Percentiles rank a stretch among this genome's conserved stretches.
These are phyloP conservation scores for Argopecten irradians DNA, from an alignment of 1,140 invertebrate species.

Conservation along the genomic window DNA sequence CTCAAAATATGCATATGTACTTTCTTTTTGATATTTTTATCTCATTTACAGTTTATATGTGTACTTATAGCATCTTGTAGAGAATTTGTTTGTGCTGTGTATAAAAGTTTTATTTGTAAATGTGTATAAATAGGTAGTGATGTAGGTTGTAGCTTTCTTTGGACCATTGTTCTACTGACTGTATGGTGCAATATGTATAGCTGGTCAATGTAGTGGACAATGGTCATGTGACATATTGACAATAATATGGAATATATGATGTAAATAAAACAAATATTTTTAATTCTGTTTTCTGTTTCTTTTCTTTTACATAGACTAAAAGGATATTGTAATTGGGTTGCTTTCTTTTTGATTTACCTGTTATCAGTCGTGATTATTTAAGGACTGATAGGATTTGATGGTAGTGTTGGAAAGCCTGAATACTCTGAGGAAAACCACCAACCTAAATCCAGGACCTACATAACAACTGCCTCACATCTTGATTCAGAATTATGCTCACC, in stretches of 20 bases:
- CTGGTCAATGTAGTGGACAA: background rate
- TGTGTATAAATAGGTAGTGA: background rate
- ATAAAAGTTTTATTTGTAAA: background rate
- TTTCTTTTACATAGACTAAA: too few relatives aligned
- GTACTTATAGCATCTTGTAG: too few relatives aligned
- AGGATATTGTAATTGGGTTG: too few relatives aligned
- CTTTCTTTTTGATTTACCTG: too few relatives aligned
- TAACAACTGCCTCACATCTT: too few relatives aligned
- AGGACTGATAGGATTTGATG: too few relatives aligned
- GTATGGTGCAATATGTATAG: conserved; percentile 1
- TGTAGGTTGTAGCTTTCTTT: background rate
- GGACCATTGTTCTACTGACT: background rate
- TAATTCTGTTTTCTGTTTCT: background rate
- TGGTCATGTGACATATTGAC: background rate
- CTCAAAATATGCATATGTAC: background rate
- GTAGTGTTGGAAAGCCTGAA: too few relatives aligned
- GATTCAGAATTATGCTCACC: too few relatives aligned
- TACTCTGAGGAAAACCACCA: too few relatives aligned
- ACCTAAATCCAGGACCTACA: too few relatives aligned
- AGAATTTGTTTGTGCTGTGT: background rate
- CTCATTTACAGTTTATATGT: background rate
- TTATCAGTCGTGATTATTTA: too few relatives aligned
- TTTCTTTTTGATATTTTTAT: background rate
- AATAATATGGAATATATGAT: background rate
- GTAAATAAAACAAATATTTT: conserved; percentile 2